Base-by-base conservation (phyloP, 2,797 vertebrate species). In the Graptemys geographica region DNA sequence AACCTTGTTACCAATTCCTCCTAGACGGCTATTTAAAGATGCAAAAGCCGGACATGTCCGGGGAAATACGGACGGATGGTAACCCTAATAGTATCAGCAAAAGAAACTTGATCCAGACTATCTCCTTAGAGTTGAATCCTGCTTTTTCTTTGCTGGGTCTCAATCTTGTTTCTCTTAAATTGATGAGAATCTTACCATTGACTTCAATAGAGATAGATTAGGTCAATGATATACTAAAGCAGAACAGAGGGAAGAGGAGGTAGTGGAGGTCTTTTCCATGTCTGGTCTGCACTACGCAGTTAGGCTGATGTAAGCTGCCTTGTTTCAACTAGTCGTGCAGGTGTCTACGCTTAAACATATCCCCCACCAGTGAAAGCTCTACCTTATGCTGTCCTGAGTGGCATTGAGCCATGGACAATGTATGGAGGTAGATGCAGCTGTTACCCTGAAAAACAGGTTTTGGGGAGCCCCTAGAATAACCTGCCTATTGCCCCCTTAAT, bases 161-260 rank as follows among this genome's bases (percentile, higher is more conserved):
- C 79, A 83, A 0, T 69, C 23, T 80, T 65, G 23, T 74, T 15
- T 84, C 41, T 91, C 21, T 7, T 23, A 49, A 49, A 89, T 53
- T 59, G 57, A 41, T 74, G 47, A 44, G 13, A 72, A 2, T 4
- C 51, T 86, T 79, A 8, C 13, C 1, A 0, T 51, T 18, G 56
- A 28, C 51, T 91, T 88, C 55, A 83, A 31, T 19, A 0, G 0
- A 62, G 85, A 33, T 81, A 55, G 56, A 86, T 82, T 25, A 76
- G 23, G 6, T 47, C 0, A 0, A 55, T 37, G 37, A 72, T 81
- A 52, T 16, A 62, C 13, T 15, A 31, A 13, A 15, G 28, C 12
- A 62, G 28, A 31, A 6, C 55, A 25, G 55, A 25, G 23, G 55
- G 55, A 56, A 56, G 55, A 56, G 59, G 12, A 31, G 59, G 15